Base-by-base conservation (phyloP, 2,797 vertebrate genomes). In the Synanceia verrucosa region DNA sequence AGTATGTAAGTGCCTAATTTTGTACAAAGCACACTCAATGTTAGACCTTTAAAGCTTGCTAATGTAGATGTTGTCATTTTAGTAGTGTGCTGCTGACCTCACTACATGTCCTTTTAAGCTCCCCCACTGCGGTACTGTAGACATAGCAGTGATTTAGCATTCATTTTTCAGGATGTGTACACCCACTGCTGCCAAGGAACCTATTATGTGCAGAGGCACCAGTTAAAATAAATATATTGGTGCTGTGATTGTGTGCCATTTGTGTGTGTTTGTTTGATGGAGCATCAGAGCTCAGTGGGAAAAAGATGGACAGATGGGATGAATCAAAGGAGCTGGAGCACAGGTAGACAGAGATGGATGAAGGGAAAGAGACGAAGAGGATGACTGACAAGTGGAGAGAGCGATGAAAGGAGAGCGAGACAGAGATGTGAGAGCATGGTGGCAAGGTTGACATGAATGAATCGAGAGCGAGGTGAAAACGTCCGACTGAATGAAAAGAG, bases 391-490 rank as follows among this genome's bases (percentile, higher is more conserved):
- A 70, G 73, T 16, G 67, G 57, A 75, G 71, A 67, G 72, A 75
- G 70, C 36, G 75, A 88, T 82, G 81, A 80, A 84, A 79, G 58
- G 60, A 61, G 81, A 61, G 78, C 29, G 82, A 82, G 78, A 75
- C 41, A 65, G 66, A 75, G 77, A 79, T 79, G 79, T 76, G 81
- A 84, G 79, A 70, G 66, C 63, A 60, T 44, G 73, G 77, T 33
- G 28, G 78, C 75, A 63, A 76, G 81, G 85, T 75, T 87, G 89
- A 88, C 83, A 76, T 88, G 88, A 90, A 90, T 85, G 89, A 89
- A 90, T 82, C 72, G 67, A 80, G 75, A 58, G 46, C 83, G 84
- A 85, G 79, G 79, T 81, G 81, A 82, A 82, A 89, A 86, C 59
- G 61, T 87, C 74, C 70, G 81, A 58, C 50, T 87, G 87, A 88